Base-by-base conservation (phyloP, 1,140 invertebrate species). In the Macrocentrus cingulum region DNA sequence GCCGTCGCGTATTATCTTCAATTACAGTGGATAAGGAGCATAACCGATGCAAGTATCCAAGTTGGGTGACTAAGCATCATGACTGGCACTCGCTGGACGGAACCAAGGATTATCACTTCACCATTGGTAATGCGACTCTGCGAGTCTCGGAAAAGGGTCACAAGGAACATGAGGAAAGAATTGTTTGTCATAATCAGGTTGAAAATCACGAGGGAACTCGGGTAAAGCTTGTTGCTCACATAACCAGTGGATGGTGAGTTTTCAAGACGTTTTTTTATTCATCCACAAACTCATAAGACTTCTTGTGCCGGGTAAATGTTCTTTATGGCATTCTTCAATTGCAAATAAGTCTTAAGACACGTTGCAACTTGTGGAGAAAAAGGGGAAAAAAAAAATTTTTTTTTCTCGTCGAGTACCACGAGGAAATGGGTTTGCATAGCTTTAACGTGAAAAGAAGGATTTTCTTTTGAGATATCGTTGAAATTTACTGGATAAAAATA, bases 41-140 rank as follows among this genome's bases (percentile, higher is more conserved):
- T 60, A 79, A 66, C 20, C 73, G 68, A 62, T 86, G 84, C 67
- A 81, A 81, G 62, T 85, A 83, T 68, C 84, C 84, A 1, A 60
- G 68, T 0, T 86, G 84, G 85, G 76, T 85, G 22, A 80, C 79
- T 13, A 64, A 75, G 39, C 81, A 84, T 58, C 80, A 82, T 53
- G 79, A 81, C 19, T 86, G 84, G 85, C 82, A 83, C 59, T 81
- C 82, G 7, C 68, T 86, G 48, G 82, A 86, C 59, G 79, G 81
- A 1, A 75, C 76, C 8, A 78, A 77, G 41, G 76, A 72, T 22
- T 85, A 84, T 65, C 79, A 81, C 44, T 82, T 84, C 59, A 81
- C 78, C 11, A 81, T 77, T 46, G 78, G 77, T 22, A 85, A 85
- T 60, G 79, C 82, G 0, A 82, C 81, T 3, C 65, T 86, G 0